These are phyloP conservation scores for Bryconaethiops microstoma DNA, from an alignment of 2,797 vertebrate genomes.

Conservation along the genomic window DNA sequence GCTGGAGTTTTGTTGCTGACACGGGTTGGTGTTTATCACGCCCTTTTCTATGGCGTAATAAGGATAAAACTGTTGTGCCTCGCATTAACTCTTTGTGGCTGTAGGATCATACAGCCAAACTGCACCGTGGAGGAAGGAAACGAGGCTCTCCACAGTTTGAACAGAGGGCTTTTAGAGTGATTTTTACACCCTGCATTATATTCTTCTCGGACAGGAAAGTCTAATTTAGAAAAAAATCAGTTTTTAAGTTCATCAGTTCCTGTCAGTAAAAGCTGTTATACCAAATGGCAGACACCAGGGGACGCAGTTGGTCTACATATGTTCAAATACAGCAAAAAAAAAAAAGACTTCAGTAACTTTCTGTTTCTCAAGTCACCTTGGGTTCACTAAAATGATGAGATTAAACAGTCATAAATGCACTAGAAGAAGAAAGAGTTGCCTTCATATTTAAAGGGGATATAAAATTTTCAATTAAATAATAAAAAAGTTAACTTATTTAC, in stretches of 20 bases:
- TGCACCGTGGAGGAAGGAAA: neutral
- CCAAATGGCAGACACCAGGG: neutral
- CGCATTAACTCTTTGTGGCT: slow-evolving; percentile 50
- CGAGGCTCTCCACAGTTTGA: neutral
- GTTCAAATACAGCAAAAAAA: too few relatives aligned
- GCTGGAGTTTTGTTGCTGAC: slow-evolving; percentile 38
- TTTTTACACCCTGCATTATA: neutral
- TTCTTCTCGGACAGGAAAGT: neutral
- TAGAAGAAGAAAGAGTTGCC: too few relatives aligned
- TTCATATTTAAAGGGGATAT: too few relatives aligned
- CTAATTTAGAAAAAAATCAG: neutral
- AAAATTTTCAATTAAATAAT: too few relatives aligned
- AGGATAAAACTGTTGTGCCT: slow-evolving; percentile 42
- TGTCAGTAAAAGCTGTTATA: neutral
- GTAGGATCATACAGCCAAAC: neutral
- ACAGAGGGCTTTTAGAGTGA: too few relatives aligned
- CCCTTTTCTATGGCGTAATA: slow-evolving; percentile 50
- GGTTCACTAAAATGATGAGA: too few relatives aligned
- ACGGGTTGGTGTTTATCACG: slow-evolving; percentile 36
- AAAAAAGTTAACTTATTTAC: too few relatives aligned
- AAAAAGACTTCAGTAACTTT: too few relatives aligned
- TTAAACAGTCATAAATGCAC: too few relatives aligned
- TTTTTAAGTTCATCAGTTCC: neutral
- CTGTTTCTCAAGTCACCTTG: too few relatives aligned
- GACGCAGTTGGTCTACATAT: neutral